A percentile compares a stretch with the other conserved stretches of the same genome.
These are phyloP conservation scores for Sinelater perroti DNA, from an alignment of 2,888 invertebrate species.

Conservation along the genomic window DNA sequence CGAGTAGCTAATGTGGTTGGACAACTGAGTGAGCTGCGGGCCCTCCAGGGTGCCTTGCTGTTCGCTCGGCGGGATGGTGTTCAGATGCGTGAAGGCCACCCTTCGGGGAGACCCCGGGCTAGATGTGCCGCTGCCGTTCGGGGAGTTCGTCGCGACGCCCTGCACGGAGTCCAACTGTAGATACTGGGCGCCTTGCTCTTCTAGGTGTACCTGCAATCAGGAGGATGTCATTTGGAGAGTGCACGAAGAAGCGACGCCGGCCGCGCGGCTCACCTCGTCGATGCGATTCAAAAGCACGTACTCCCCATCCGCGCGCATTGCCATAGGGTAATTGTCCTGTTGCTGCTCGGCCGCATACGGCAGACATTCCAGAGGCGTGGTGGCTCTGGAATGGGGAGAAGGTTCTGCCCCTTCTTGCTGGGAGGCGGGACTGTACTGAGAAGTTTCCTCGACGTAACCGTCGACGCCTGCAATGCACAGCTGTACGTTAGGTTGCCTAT, in stretches of 20 bases:
- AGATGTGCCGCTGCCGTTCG: conserved; percentile 55
- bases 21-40: conserved; percentile 56
- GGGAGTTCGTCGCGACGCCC: conserved; percentile 50
- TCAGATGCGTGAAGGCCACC: conserved; percentile 48
- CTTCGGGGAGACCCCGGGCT: conserved; percentile 53
- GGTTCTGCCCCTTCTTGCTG: conserved; percentile 55
- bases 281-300: conserved; percentile 48
- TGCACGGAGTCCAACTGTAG: conserved; percentile 53
- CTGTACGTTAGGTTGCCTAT: conserved; percentile 40
- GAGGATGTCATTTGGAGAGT: not conserved
- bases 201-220: conserved; percentile 46
- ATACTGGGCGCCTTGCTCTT: conserved; percentile 53
- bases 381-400: conserved; percentile 57
- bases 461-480: conserved; percentile 39
- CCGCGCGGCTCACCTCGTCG: conserved; percentile 50
- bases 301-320: conserved; percentile 52
- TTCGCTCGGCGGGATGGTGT: conserved; percentile 47
- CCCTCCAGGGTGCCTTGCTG: conserved; percentile 48
- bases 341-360: conserved; percentile 48
- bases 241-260: not conserved
- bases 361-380: conserved; percentile 55
- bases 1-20: conserved; percentile 57
- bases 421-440: conserved; percentile 57
- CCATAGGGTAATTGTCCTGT: conserved; percentile 51
- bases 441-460: conserved; percentile 45